These are phyloP conservation scores for Cephalotes varians DNA, from an alignment of 2,888 invertebrate genomes.

Conservation along the genomic window DNA sequence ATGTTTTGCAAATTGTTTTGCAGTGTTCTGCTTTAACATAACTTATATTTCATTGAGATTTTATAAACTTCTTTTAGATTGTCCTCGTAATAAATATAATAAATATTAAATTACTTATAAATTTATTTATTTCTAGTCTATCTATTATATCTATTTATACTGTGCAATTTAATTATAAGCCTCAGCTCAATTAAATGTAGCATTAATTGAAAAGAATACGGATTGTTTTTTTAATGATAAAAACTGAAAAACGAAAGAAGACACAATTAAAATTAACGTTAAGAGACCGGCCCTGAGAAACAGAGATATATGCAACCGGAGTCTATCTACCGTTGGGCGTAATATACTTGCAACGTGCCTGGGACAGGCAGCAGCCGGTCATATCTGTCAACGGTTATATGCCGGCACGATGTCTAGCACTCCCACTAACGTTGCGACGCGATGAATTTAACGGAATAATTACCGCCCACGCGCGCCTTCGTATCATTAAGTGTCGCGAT, in stretches of 20 bases:
- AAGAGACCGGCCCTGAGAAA: not conserved
- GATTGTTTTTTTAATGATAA: not conserved
- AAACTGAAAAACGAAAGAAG: not conserved
- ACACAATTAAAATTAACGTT: slow-evolving; percentile 8
- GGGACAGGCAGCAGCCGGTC: slow-evolving; percentile 50
- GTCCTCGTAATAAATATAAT: not conserved
- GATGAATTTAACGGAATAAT: slow-evolving; percentile 71
- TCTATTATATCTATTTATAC: not conserved
- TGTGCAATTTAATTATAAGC: not conserved
- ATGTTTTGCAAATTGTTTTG: not conserved
- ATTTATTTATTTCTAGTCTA: not conserved
- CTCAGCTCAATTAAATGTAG: not conserved
- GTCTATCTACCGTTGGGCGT: slow-evolving; percentile 54
- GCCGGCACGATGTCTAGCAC: slow-evolving; percentile 63
- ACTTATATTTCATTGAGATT: not conserved
- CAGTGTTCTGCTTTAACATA: not conserved
- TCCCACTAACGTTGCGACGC: slow-evolving; percentile 63
- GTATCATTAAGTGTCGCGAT: slow-evolving; percentile 59
- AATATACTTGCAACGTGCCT: slow-evolving; percentile 48
- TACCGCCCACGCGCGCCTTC: slow-evolving; percentile 69
- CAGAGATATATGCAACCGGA: slow-evolving; percentile 26
- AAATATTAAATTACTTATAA: not conserved
- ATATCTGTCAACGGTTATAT: slow-evolving; percentile 69
- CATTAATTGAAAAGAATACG: not conserved
- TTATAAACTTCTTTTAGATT: not conserved